Conservation (phyloP, 2,797 vertebrate species). For the Sphaeramia orbicularis region DNA sequence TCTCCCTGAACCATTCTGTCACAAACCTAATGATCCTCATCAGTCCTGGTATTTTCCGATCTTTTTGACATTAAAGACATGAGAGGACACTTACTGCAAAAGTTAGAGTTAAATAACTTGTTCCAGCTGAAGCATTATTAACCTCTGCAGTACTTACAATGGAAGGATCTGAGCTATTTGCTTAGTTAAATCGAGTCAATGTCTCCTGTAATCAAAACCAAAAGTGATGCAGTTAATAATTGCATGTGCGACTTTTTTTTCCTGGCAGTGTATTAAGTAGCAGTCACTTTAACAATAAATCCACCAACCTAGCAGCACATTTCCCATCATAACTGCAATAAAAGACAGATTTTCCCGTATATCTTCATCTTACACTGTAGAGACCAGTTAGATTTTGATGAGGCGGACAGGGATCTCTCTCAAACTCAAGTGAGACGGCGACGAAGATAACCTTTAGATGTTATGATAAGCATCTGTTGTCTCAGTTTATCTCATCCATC, state of each 20-base stretch:
- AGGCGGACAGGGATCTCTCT: slow-evolving; percentile 6
- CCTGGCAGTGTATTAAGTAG: not conserved
- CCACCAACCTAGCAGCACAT: slow-evolving; percentile 1
- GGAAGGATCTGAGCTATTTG: too few species aligned
- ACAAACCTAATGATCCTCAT: too few species aligned
- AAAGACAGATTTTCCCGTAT: slow-evolving; percentile 1
- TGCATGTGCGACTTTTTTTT: too few species aligned
- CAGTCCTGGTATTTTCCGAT: too few species aligned
- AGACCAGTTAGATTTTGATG: slow-evolving; percentile 18
- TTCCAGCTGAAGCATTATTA: too few species aligned
- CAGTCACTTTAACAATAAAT: slow-evolving; percentile 12
- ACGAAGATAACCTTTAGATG: slow-evolving; percentile 16
- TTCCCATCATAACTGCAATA: not conserved
- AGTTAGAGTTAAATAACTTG: slow-evolving; percentile 5
- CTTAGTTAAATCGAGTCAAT: too few species aligned
- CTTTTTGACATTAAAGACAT: too few species aligned
- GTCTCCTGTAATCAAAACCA: too few species aligned
- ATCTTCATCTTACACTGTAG: too few species aligned
- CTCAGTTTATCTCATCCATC: slow-evolving; percentile 18
- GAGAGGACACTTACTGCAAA: not conserved
- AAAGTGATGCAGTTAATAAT: too few species aligned
- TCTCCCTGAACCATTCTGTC: too few species aligned
- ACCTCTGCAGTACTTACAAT: too few species aligned
- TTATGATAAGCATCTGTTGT: slow-evolving; percentile 7
- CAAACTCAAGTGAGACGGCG: not conserved